Evolutionary conservation across 2,888 invertebrate species (phyloP).

Genomic region (Cepaea hortensis): DNA sequence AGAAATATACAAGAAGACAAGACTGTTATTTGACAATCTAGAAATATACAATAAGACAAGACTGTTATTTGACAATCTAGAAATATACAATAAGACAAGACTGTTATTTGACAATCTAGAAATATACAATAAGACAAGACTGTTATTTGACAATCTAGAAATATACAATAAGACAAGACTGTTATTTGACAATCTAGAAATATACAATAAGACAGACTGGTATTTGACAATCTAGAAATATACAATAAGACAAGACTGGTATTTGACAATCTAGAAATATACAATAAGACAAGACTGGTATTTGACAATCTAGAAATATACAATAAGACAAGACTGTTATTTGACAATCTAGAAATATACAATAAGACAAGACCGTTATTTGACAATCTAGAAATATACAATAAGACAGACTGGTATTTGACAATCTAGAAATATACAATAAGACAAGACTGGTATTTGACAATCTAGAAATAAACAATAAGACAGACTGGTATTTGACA

Average conservation of each 20-base stretch:
- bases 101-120: neutral
- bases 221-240: too few relatives aligned
- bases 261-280: too few relatives aligned
- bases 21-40: neutral
- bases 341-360: neutral
- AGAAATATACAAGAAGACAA: neutral
- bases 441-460: too few relatives aligned
- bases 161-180: neutral
- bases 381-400: neutral
- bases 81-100: too few relatives aligned
- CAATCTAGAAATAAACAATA: too few relatives aligned
- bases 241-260: too few relatives aligned
- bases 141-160: neutral
- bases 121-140: neutral
- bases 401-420: neutral
- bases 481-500: too few relatives aligned
- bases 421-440: too few relatives aligned
- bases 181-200: neutral
- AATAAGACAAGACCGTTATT: neutral
- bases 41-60: too few relatives aligned
- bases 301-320: constrained; percentile 1
- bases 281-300: too few relatives aligned
- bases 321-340: neutral
- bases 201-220: neutral
- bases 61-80: too few relatives aligned